These are phyloP conservation scores for Meliscaeva auricollis DNA, from an alignment of 2,888 invertebrate species.

Conservation along the genomic window DNA sequence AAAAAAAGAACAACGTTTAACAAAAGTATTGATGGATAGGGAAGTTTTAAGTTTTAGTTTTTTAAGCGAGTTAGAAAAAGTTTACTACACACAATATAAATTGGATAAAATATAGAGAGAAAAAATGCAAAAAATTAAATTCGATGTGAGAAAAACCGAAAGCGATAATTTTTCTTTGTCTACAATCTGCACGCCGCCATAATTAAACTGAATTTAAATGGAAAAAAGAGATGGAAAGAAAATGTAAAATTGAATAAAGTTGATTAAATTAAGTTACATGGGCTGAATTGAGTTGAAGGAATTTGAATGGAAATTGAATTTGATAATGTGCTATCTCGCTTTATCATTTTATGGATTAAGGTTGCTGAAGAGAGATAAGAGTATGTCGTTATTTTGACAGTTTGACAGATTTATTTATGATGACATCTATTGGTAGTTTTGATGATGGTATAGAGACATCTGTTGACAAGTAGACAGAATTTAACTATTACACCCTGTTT, in stretches of 20 bases:
- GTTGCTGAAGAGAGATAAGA: constrained; percentile 8
- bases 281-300: constrained; percentile 9
- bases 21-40: constrained; percentile 1
- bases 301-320: constrained; percentile 46
- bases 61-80: constrained; percentile 41
- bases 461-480: no score
- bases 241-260: constrained; percentile 25
- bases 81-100: constrained; percentile 30
- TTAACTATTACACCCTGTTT: no score
- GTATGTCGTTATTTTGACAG: no score
- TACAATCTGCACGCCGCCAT: constrained; percentile 72
- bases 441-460: no score
- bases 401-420: no score
- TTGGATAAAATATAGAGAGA: constrained; percentile 60
- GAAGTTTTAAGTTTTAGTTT: background rate
- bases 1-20: constrained; percentile 4
- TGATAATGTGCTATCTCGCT: constrained; percentile 7
- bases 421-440: no score
- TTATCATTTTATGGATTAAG: background rate
- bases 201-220: constrained; percentile 67
- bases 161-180: constrained; percentile 53
- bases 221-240: constrained; percentile 1
- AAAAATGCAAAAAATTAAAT: constrained; percentile 61
- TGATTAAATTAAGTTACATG: background rate
- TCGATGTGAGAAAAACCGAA: constrained; percentile 71